phyloP scores from a whole-genome alignment of 2,113 vertebrate species.

The Anas platyrhynchos region DNA sequence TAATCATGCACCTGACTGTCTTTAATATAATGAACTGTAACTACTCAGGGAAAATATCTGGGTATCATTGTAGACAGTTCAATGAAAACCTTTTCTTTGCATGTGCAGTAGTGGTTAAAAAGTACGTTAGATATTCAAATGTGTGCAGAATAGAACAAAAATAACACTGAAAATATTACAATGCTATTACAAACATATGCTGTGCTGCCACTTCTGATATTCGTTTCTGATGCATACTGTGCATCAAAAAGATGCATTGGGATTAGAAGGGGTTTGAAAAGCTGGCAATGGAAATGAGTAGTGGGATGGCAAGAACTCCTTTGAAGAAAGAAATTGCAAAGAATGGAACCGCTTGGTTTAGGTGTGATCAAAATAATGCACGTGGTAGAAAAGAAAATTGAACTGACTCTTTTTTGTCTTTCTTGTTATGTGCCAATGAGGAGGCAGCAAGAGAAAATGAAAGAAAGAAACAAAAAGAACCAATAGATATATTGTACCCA shows the following conservation, averaged over 20 bases:
- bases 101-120: neutral
- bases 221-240: neutral
- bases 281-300: neutral
- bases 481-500: neutral
- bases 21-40: neutral
- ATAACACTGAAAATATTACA: neutral
- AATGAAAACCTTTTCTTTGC: conserved; percentile 16
- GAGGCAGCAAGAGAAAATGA: neutral
- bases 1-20: neutral
- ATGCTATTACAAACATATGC: neutral
- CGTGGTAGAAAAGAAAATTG: neutral
- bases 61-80: neutral
- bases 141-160: neutral
- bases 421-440: neutral
- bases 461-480: neutral
- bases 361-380: neutral
- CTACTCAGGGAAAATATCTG: neutral
- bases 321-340: conserved; percentile 18
- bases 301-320: neutral
- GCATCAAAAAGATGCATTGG: neutral
- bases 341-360: neutral
- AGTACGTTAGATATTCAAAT: neutral
- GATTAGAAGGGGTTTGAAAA: conserved; percentile 6
- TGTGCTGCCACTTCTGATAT: neutral
- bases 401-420: neutral